Base-by-base conservation (phyloP, 2,888 invertebrate genomes). In the Dryococelus australis region DNA sequence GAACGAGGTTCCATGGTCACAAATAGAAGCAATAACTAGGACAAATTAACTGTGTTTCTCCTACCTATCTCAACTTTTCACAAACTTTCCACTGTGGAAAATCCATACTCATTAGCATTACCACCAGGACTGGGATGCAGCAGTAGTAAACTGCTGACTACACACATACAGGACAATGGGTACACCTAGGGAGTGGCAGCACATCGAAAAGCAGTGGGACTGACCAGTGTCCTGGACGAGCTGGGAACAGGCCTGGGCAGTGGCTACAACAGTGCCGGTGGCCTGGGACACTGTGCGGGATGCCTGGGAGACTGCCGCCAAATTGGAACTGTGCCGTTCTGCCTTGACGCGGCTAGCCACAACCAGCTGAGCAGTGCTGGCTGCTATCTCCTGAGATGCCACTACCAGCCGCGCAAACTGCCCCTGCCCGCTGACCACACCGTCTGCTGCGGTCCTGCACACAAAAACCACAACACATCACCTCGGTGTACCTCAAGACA, bases 311-410 rank as follows among this genome's bases (percentile, higher is more conserved):
- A 99, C 94, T 79, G 96, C 95, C n/a, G 94, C 92, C 89, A 99
- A 94, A 91, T 97, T 96, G 89, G 93, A 93, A 91, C 98, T 97
- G 88, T 95, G 95, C 89, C 97, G 95, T 90, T 97, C 96, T 0
- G 99, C 99, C 93, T 99, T 98, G 12, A 99, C 99, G 87, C 97
- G 95, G 89, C 98, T 98, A 24, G 99, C 98, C 0, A 99, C 98
- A 86, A 99, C 99, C 88, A 99, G 94, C 93, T 99, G 99, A 85
- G 99, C 99, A 0, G 99, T 99, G 90, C 97, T 98, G 88, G 98
- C 99, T 87, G 98, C 97, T 88, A 99, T 98, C 92, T 98, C 98
- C 93, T 99, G 99, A 35, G 99, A 98, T 12, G 99, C 99, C 0
- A 98, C 99, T 88, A 99, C 97, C 88, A 99, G 94, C 91, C 98